phyloP scores from a whole-genome alignment of 2,113 vertebrate genomes.

The Leptocoma aspasia region DNA sequence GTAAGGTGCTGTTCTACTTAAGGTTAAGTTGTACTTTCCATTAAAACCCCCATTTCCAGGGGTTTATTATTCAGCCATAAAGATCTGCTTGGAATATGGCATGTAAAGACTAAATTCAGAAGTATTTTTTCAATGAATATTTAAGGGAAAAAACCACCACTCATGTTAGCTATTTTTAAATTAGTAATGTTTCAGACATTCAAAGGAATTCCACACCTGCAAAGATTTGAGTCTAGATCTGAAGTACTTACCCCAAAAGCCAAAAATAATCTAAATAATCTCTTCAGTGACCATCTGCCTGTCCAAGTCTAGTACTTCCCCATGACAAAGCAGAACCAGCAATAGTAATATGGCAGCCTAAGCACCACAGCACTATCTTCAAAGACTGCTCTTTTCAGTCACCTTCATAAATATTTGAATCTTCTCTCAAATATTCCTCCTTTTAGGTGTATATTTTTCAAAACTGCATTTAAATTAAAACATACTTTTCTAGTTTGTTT shows the following conservation, averaged over 20 bases:
- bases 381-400: not conserved
- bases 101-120: slow-evolving; percentile 31
- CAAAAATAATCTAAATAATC: not conserved
- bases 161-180: not conserved
- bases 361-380: not conserved
- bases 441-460: not conserved
- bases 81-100: slow-evolving; percentile 59
- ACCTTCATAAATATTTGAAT: not conserved
- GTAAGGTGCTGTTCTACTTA: slow-evolving; percentile 57
- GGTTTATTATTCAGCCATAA: slow-evolving; percentile 71
- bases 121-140: not conserved
- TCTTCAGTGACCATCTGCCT: not conserved
- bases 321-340: not conserved
- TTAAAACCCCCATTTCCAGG: slow-evolving; percentile 65
- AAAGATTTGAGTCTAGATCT: not conserved
- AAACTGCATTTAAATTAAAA: not conserved
- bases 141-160: not conserved
- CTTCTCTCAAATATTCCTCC: not conserved
- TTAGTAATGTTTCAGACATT: not conserved
- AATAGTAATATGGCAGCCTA: not conserved
- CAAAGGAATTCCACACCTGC: not conserved
- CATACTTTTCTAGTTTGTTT: not conserved
- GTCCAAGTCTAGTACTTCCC: not conserved
- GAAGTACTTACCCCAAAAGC: not conserved
- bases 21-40: slow-evolving; percentile 73